phyloP scores from a whole-genome alignment of 2,113 vertebrate genomes.

The Osmerus eperlanus region DNA sequence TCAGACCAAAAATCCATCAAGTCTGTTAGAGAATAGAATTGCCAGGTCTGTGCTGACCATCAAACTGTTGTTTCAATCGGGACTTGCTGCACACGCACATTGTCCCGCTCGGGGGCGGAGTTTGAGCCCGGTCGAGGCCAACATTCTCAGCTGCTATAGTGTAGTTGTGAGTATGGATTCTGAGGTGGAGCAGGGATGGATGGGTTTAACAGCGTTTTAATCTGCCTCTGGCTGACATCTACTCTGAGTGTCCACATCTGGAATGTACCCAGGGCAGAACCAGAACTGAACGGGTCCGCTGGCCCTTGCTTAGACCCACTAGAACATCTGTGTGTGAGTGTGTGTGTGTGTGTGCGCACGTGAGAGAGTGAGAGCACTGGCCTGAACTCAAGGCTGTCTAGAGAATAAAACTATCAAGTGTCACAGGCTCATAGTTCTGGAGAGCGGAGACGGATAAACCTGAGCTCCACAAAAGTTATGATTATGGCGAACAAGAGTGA shows the following conservation, averaged over 20 bases:
- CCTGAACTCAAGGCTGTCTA: conserved; percentile 26
- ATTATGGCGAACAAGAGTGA: conserved; percentile 4
- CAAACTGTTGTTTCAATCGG: too few relatives aligned
- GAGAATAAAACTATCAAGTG: conserved; percentile 28
- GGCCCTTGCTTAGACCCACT: conserved; percentile 21
- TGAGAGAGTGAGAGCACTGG: conserved; percentile 16
- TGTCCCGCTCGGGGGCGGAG: too few relatives aligned
- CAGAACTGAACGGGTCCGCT: conserved; percentile 43
- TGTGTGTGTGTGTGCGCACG: conserved; percentile 11
- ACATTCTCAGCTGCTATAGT: conserved; percentile 13
- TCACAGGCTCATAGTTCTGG: background rate
- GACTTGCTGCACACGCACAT: too few relatives aligned
- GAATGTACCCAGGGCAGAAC: conserved; percentile 42
- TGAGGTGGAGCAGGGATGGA: conserved; percentile 18
- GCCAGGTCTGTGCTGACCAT: too few relatives aligned
- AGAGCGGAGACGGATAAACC: conserved; percentile 6
- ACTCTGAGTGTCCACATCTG: conserved; percentile 22
- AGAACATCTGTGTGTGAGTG: conserved; percentile 49
- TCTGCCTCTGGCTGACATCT: conserved; percentile 4
- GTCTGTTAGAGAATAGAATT: too few relatives aligned
- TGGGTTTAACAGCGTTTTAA: conserved; percentile 41
- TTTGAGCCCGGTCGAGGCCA: too few relatives aligned
- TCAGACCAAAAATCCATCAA: too few relatives aligned
- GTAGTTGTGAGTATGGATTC: conserved; percentile 13
- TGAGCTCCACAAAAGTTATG: conserved; percentile 12